Percentiles rank a stretch among this genome's conserved stretches.
Conservation (phyloP, 37 sponge, comb jelly and placozoan species). For the Bolinopsis microptera region DNA sequence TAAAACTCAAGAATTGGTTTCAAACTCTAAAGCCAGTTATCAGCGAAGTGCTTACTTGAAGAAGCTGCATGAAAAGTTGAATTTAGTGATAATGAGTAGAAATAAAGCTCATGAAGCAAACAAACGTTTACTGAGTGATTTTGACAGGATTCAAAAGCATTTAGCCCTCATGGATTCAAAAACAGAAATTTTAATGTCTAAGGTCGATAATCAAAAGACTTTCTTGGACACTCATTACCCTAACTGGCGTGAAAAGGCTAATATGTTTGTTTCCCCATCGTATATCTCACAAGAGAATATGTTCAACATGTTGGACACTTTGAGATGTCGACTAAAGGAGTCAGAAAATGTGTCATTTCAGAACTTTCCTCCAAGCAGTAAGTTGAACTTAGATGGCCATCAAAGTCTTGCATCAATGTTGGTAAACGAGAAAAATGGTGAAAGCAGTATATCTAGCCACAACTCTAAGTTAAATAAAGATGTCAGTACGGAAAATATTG, state of each 20-base stretch:
- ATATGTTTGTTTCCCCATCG: conserved; percentile 51
- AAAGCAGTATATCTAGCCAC: background rate
- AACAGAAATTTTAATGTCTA: conserved; percentile 13
- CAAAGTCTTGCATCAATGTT: conserved; percentile 22
- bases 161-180: conserved; percentile 45
- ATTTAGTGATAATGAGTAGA: conserved; percentile 11
- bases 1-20: background rate
- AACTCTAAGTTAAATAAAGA: background rate
- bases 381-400: background rate
- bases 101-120: conserved; percentile 59
- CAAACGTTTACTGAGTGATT: conserved; percentile 27
- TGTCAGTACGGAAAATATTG: background rate
- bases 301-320: conserved; percentile 47
- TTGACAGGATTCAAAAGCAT: conserved; percentile 47
- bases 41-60: conserved; percentile 26
- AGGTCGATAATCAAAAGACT: background rate
- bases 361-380: background rate
- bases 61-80: conserved; percentile 52
- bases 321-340: background rate
- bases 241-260: conserved; percentile 53
- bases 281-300: conserved; percentile 54
- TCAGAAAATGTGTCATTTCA: background rate
- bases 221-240: conserved; percentile 16
- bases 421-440: background rate
- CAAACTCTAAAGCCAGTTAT: conserved; percentile 8